Evolutionary conservation across 2,888 invertebrate species (phyloP), one percentile per base, ranked within the genome.

Genomic region (Malthinus seriepunctatus): DNA sequence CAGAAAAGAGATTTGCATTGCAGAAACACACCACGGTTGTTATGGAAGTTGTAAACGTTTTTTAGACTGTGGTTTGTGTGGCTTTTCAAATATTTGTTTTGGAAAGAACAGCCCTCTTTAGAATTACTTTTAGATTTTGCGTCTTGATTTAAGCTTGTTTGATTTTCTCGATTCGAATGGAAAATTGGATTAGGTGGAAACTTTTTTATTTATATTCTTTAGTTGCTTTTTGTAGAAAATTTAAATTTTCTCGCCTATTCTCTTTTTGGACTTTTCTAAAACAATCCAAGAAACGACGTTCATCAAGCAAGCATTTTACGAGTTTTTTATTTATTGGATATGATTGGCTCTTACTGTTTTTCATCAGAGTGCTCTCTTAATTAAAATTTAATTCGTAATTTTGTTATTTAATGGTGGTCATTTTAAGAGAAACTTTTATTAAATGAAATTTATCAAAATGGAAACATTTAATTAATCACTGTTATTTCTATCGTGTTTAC

Each of bases 21-120:
- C 55, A 56, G 53, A 56, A 51, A 54, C 50, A 51, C 47, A 46
- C 54, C 39, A 47, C 55, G 55, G 60, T 56, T 51, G 60, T 60
- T 60, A 51, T 48, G 55, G 51, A 56, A 56, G 51, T 60, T 60
- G 60, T 60, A 60, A 60, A 56, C 55, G 60, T 51, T 60, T 60
- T 56, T 54, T 49, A 51, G 55, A 37, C 51, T 51, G 51, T 47
- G 51, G 59, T 59, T 59, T 59, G 51, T 58, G 53, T 49, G 49
- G 53, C 39, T 53, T 53, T 45, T 37, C 53, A 58, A 58, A 53
- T 58, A 54, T 58, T 58, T 58, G 53, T 53, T 58, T 58, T 58
- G 50, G 34, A 42, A 45, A 58, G 49, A 57, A 56, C 45, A 46
- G n/a, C 51, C 51, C 14, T 23, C 23, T 33, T 51, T 33, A 37